phyloP scores from a whole-genome alignment of 1,140 invertebrate species.

The Ooceraea biroi region DNA sequence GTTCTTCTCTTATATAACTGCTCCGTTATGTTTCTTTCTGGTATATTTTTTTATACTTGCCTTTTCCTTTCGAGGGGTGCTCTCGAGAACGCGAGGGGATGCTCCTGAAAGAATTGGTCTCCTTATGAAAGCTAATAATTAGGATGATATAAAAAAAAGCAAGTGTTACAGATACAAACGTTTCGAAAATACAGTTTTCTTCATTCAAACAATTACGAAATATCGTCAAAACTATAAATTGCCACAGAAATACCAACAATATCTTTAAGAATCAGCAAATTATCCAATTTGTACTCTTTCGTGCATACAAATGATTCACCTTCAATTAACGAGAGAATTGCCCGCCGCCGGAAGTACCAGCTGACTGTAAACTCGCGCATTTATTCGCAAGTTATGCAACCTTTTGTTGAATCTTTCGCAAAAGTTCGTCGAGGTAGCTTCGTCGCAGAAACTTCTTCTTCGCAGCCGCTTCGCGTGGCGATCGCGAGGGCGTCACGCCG shows the following conservation, averaged over 20 bases:
- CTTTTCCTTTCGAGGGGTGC: background rate
- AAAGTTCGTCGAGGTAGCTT: background rate
- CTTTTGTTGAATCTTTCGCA: too few relatives aligned
- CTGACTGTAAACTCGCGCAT: background rate
- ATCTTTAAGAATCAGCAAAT: too few relatives aligned
- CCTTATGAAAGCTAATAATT: background rate
- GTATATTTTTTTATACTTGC: slow-evolving; percentile 20
- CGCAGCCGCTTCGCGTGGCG: background rate
- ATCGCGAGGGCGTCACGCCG: background rate
- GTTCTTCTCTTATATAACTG: slow-evolving; percentile 7
- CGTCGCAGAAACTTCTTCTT: background rate
- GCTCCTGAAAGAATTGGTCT: slow-evolving; percentile 8
- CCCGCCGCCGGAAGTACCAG: background rate
- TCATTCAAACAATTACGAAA: too few relatives aligned
- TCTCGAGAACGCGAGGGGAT: background rate
- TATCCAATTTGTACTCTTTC: background rate
- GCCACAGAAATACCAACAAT: too few relatives aligned
- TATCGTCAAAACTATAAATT: too few relatives aligned
- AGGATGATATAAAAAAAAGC: too few relatives aligned
- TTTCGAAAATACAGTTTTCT: too few relatives aligned
- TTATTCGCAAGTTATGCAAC: background rate
- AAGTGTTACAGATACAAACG: too few relatives aligned
- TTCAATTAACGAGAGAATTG: background rate
- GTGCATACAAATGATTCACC: background rate
- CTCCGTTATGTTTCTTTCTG: background rate